A percentile compares a stretch with the other conserved stretches of the same genome.
Evolutionary conservation across 2,888 invertebrate genomes (phyloP).

Genomic region (Dolomedes plantarius): DNA sequence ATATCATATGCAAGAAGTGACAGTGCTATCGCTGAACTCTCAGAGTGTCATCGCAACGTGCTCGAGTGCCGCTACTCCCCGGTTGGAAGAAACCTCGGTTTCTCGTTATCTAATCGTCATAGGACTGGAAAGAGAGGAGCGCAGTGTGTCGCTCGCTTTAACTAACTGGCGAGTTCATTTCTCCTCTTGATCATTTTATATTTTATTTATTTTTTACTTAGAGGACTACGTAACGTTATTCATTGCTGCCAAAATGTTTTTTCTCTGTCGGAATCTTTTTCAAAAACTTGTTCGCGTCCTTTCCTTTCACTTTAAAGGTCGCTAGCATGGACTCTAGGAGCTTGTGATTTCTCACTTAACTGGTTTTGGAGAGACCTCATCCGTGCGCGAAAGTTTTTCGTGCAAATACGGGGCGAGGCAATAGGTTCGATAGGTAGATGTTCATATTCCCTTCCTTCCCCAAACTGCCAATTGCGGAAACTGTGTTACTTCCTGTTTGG

Average conservation of each 20-base stretch:
- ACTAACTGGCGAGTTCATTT: too few relatives aligned
- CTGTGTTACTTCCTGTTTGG: too few relatives aligned
- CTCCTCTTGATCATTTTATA: too few relatives aligned
- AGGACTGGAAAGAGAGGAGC: too few relatives aligned
- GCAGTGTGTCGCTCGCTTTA: too few relatives aligned
- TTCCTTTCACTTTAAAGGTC: conserved; percentile 7
- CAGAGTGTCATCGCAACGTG: too few relatives aligned
- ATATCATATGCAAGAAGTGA: too few relatives aligned
- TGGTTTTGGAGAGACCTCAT: neutral
- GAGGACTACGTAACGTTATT: neutral
- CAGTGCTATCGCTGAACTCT: too few relatives aligned
- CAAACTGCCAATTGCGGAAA: too few relatives aligned
- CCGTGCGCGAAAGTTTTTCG: neutral
- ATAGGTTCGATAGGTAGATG: neutral
- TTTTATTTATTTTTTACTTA: neutral
- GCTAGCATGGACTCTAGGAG: neutral
- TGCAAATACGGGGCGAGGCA: neutral
- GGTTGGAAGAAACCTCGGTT: too few relatives aligned
- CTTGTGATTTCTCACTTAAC: neutral
- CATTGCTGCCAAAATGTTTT: conserved; percentile 4
- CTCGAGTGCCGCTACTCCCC: too few relatives aligned
- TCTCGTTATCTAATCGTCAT: too few relatives aligned
- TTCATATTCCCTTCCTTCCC: neutral
- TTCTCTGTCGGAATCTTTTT: neutral
- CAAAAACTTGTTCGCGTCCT: neutral